Evolutionary conservation across 2,797 vertebrate species (phyloP).

Genomic region (Dendrocincla tyrannina): DNA sequence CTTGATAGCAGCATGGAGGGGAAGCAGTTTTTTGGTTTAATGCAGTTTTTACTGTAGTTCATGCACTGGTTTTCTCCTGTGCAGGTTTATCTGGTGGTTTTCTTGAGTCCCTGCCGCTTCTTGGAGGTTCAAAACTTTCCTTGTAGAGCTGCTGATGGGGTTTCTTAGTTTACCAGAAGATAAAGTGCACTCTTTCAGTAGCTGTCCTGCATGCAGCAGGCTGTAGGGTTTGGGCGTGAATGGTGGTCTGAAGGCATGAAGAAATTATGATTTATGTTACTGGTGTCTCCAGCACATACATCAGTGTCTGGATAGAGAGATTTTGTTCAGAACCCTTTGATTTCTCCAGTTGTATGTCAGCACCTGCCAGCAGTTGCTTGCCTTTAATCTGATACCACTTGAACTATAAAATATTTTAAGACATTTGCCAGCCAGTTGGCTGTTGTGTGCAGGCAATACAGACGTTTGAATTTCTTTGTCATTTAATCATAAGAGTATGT

Average conservation of each 20-base stretch:
- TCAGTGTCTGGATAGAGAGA: background rate
- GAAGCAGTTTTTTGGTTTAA: background rate
- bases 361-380: background rate
- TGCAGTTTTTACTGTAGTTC: background rate
- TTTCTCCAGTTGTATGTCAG: background rate
- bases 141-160: background rate
- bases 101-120: background rate
- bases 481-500: background rate
- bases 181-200: background rate
- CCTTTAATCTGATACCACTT: background rate
- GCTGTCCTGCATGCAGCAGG: background rate
- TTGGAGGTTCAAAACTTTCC: background rate
- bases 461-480: background rate
- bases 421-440: background rate
- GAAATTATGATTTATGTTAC: background rate
- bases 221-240: background rate
- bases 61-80: rapidly evolving
- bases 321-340: background rate
- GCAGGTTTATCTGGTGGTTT: background rate
- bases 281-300: rapidly evolving
- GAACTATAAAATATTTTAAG: background rate
- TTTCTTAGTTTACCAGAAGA: background rate
- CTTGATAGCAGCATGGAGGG: rapidly evolving
- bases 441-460: rapidly evolving
- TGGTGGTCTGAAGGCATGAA: background rate